phyloP scores from a whole-genome alignment of 1,140 invertebrate genomes.

The Lethrus apterus region DNA sequence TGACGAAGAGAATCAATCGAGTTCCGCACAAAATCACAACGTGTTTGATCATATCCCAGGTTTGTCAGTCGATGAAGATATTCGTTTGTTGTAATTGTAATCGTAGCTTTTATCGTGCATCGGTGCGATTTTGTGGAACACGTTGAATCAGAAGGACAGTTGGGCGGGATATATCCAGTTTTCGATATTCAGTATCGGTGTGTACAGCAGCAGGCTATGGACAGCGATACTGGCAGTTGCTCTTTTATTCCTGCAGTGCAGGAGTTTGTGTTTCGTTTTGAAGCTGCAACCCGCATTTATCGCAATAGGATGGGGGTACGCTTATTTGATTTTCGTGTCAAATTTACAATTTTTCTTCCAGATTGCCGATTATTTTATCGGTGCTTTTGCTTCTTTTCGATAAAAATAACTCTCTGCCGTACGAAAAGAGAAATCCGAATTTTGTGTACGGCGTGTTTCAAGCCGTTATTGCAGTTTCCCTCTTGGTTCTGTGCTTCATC shows the following conservation, averaged over 20 bases:
- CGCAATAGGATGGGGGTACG: slow-evolving; percentile 71
- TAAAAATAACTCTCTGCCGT: slow-evolving; percentile 41
- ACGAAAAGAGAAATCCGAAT: slow-evolving; percentile 62
- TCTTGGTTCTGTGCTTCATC: slow-evolving; percentile 60
- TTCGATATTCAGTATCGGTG: slow-evolving; percentile 61
- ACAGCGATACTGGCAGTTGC: slow-evolving; percentile 72
- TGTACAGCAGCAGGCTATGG: slow-evolving; percentile 75
- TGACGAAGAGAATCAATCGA: slow-evolving; percentile 66
- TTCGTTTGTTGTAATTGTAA: slow-evolving; percentile 13
- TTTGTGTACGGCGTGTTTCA: slow-evolving; percentile 73
- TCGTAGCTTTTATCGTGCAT: slow-evolving; percentile 50
- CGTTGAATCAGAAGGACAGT: slow-evolving; percentile 41
- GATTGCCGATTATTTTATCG: slow-evolving; percentile 46
- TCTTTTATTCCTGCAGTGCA: slow-evolving; percentile 72
- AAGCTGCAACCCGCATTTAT: slow-evolving; percentile 64
- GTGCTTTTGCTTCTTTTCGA: slow-evolving; percentile 42
- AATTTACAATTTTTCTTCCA: slow-evolving; percentile 30
- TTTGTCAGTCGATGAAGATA: too few species aligned
- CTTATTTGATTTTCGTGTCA: slow-evolving; percentile 15
- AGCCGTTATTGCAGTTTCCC: slow-evolving; percentile 56
- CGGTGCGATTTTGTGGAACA: slow-evolving; percentile 63
- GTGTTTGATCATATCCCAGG: slow-evolving; percentile 72
- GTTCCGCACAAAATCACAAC: slow-evolving; percentile 78
- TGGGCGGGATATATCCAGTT: slow-evolving; percentile 64
- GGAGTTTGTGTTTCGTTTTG: slow-evolving; percentile 72